Conservation (phyloP, 2,888 invertebrate species). For the Conchocele bisecta region DNA sequence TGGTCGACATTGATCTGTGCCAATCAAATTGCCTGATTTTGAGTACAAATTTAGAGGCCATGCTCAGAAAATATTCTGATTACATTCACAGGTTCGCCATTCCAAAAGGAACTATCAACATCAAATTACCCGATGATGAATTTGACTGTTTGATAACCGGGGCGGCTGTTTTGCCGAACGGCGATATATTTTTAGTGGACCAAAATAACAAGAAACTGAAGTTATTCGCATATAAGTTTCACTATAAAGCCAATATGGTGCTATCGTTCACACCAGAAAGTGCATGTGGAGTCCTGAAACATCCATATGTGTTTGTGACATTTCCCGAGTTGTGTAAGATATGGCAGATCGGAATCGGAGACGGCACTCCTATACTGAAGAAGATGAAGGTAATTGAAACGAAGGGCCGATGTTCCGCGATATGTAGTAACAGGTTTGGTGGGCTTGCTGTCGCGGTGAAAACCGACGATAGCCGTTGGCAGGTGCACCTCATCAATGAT, state of each 20-base stretch:
- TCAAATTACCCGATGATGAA: constrained; percentile 45
- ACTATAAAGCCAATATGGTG: constrained; percentile 38
- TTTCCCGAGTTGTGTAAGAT: constrained; percentile 47
- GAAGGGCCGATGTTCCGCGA: constrained; percentile 45
- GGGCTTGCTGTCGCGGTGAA: constrained; percentile 48
- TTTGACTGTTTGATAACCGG: constrained; percentile 46
- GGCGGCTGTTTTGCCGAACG: constrained; percentile 43
- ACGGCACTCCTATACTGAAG: too few relatives aligned
- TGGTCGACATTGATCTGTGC: too few relatives aligned
- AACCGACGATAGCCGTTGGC: constrained; percentile 49
- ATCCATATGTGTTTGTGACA: constrained; percentile 43
- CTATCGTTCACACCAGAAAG: constrained; percentile 36
- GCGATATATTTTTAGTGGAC: constrained; percentile 48
- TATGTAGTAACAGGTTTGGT: constrained; percentile 45
- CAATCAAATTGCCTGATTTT: too few relatives aligned
- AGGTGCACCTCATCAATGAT: constrained; percentile 48
- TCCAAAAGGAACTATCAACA: constrained; percentile 36
- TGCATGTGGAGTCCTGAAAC: constrained; percentile 23
- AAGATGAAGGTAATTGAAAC: constrained; percentile 46
- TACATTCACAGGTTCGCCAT: too few relatives aligned
- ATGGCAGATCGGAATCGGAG: constrained; percentile 40
- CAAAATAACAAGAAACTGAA: constrained; percentile 50
- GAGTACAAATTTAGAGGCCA: too few relatives aligned
- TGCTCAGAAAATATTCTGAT: too few relatives aligned
- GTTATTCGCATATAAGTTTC: constrained; percentile 37